Conservation (phyloP, 2,888 invertebrate species). For the Hypomecis punctinalis region DNA sequence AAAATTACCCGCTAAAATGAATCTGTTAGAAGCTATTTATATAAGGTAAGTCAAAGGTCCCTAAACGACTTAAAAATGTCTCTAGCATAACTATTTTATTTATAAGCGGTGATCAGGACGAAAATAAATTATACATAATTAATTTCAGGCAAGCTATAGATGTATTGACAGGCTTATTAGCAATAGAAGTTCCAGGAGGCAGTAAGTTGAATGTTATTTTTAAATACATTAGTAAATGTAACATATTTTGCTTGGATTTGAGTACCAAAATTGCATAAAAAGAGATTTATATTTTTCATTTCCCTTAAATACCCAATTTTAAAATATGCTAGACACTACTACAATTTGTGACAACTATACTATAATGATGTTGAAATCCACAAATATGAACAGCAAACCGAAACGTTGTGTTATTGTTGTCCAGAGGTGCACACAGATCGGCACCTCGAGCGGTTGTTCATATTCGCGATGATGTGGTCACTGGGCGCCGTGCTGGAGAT, state of each 20-base stretch:
- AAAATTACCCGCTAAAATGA: slow-evolving; percentile 91
- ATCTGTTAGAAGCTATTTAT: slow-evolving; percentile 91
- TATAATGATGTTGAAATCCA: too few species aligned
- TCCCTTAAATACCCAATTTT: too few species aligned
- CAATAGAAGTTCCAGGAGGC: slow-evolving; percentile 81
- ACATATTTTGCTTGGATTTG: too few species aligned
- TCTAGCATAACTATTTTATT: slow-evolving; percentile 14
- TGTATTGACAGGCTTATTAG: slow-evolving; percentile 89
- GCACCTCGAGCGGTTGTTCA: slow-evolving; percentile 90
- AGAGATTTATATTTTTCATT: too few species aligned
- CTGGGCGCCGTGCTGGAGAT: slow-evolving; percentile 93
- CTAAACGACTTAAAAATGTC: too few species aligned
- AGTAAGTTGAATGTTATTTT: slow-evolving; percentile 59
- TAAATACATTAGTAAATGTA: too few species aligned
- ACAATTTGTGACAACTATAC: too few species aligned
- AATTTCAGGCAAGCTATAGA: slow-evolving; percentile 89
- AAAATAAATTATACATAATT: too few species aligned
- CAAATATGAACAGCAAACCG: too few species aligned
- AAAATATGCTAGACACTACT: too few species aligned
- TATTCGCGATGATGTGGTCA: slow-evolving; percentile 96
- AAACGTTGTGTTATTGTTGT: slow-evolving; percentile 10
- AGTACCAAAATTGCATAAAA: too few species aligned
- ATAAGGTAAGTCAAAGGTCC: slow-evolving; percentile 73
- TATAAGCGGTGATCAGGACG: not conserved
- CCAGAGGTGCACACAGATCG: slow-evolving; percentile 78